Base-by-base conservation (phyloP, 2,888 invertebrate species). In the Xanthorhoe spadicearia region DNA sequence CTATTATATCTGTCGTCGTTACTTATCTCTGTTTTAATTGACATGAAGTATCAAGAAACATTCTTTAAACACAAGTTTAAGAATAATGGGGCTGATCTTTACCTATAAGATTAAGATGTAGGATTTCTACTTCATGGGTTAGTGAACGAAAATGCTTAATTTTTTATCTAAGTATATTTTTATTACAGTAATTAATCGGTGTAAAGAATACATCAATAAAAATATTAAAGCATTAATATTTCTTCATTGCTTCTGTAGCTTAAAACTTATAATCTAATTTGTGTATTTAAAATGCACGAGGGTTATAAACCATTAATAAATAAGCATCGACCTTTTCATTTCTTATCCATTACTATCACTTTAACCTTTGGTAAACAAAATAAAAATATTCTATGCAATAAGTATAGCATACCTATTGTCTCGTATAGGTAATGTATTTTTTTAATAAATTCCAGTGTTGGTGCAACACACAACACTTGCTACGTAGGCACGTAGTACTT, bases 151-250 rank as follows among this genome's bases (percentile, higher is more conserved):
- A 48, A 17, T 15, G 7, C 4, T 23, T 10, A 13, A 43, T 17
- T 8, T 15, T 18, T 38, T n/a, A 43, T 55, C 38, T 38, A n/a
- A n/a, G n/a, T n/a, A 38, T 18, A 48, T 61, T 46, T 61, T 61
- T 54, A 61, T 61, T 55, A 43, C n/a, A 19, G 23, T 46, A 50
- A 61, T 50, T 61, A 61, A 55, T 66, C 18, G 48, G 69, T 74
- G 72, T 74, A 76, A 68, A 73, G 63, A 71, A 65, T 71, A 71
- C 58, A 68, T 70, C 60, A 61, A 62, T 70, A 74, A 71, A 69
- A 79, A 74, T 74, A 74, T 79, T 78, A 81, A 79, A 81, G 79
- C 80, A 78, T 76, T 80, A 74, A n/a, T 74, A 73, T 71, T 68
- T 71, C 70, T 61, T 77, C 62, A 23, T 23, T 23, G 32, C 70